Evolutionary conservation across 2,797 vertebrate genomes (phyloP).

Genomic region (Xenops minutus): DNA sequence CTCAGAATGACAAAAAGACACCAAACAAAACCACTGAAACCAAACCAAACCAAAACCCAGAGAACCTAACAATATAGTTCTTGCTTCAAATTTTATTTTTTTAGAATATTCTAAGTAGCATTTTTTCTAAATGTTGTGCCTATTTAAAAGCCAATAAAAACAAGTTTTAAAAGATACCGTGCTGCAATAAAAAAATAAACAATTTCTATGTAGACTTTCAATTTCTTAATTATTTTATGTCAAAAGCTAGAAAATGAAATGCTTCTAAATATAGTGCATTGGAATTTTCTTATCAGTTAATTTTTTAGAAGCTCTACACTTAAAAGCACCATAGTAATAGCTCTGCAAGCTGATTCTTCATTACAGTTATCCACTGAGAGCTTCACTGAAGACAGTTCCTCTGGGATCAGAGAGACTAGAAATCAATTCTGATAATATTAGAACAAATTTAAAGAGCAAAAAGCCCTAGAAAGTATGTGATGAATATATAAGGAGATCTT

Average conservation of each 20-base stretch:
- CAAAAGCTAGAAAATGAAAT: conserved; percentile 71
- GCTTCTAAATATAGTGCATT: conserved; percentile 75
- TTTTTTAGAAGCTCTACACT: conserved; percentile 66
- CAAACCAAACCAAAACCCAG: not conserved
- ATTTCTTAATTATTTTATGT: conserved; percentile 70
- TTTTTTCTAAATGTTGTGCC: conserved; percentile 34
- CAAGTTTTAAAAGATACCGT: not conserved
- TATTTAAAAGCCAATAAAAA: conserved; percentile 44
- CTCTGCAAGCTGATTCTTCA: conserved; percentile 70
- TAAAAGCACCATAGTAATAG: conserved; percentile 75
- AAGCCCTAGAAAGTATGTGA: conserved; percentile 37
- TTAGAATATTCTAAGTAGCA: not conserved
- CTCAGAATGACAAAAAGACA: not conserved
- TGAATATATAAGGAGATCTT: conserved; percentile 60
- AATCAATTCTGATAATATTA: conserved; percentile 78
- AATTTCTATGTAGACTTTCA: conserved; percentile 53
- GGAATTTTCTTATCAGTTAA: conserved; percentile 73
- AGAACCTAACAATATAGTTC: not conserved
- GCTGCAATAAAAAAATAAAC: conserved; percentile 51
- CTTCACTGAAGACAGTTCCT: conserved; percentile 74
- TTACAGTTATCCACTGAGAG: conserved; percentile 70
- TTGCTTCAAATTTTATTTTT: not conserved
- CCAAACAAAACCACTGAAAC: accelerated
- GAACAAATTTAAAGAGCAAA: conserved; percentile 71
- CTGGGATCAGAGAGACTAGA: conserved; percentile 71